Conservation (phyloP, 2,888 invertebrate species). For the Acutogordius australiensis region DNA sequence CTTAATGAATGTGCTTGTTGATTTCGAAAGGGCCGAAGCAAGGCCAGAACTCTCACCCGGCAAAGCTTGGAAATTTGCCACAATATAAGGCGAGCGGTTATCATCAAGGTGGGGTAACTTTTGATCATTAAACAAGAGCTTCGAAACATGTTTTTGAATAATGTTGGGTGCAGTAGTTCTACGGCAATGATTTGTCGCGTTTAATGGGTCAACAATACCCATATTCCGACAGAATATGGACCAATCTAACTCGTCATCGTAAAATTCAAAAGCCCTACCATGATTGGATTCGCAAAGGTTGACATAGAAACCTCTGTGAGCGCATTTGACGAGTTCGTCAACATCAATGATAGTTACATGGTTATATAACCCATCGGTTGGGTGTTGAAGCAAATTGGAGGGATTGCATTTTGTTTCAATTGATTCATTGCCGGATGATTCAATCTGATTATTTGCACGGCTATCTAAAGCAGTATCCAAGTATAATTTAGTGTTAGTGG, state of each 20-base stretch:
- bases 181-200: not conserved
- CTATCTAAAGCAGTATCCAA: not conserved
- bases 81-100: not conserved
- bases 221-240: not conserved
- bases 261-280: not conserved
- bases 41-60: too few relatives aligned
- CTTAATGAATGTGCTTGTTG: too few relatives aligned
- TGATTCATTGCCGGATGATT: too few relatives aligned
- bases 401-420: not conserved
- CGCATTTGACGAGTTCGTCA: not conserved
- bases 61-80: not conserved
- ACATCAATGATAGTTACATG: not conserved
- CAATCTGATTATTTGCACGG: too few relatives aligned
- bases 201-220: not conserved
- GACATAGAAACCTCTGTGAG: not conserved
- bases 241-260: not conserved
- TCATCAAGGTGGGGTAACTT: not conserved
- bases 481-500: not conserved
- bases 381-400: not conserved
- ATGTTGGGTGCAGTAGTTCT: not conserved
- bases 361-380: not conserved
- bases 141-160: too few relatives aligned
- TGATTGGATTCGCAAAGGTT: too few relatives aligned
- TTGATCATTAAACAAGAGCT: not conserved
- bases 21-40: too few relatives aligned